Evolutionary conservation across 1,140 invertebrate species (phyloP).

Genomic region (Cotesia glomerata): DNA sequence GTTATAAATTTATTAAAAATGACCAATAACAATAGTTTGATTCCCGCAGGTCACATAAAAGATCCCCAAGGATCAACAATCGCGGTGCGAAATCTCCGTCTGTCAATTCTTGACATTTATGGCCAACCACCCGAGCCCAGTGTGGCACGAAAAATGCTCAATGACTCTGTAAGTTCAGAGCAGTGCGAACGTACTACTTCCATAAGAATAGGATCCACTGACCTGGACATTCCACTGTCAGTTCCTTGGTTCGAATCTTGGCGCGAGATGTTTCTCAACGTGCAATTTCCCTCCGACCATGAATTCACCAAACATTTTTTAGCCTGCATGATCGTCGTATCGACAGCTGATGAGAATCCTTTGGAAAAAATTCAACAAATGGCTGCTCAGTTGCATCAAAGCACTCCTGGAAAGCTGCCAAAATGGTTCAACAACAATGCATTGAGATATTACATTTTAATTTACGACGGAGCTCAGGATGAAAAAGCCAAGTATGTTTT

Average conservation of each 20-base stretch:
- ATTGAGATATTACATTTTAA: slow-evolving; percentile 86
- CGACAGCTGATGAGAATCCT: slow-evolving; percentile 81
- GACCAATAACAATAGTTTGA: too few relatives aligned
- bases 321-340: slow-evolving; percentile 88
- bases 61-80: slow-evolving; percentile 80
- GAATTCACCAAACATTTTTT: slow-evolving; percentile 94
- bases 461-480: slow-evolving; percentile 82
- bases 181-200: slow-evolving; percentile 70
- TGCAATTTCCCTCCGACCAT: slow-evolving; percentile 91
- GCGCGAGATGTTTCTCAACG: slow-evolving; percentile 88
- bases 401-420: slow-evolving; percentile 77
- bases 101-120: slow-evolving; percentile 83
- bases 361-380: slow-evolving; percentile 79
- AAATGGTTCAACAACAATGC: slow-evolving; percentile 90
- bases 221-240: slow-evolving; percentile 72
- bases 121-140: slow-evolving; percentile 81
- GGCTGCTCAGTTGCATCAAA: slow-evolving; percentile 79
- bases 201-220: slow-evolving; percentile 59
- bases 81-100: slow-evolving; percentile 78
- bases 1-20: too few relatives aligned
- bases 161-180: slow-evolving; percentile 81
- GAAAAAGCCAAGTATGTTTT: slow-evolving; percentile 68
- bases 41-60: slow-evolving; percentile 74
- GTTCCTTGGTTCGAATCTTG: slow-evolving; percentile 97
- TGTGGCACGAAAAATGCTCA: slow-evolving; percentile 83